Evolutionary conservation across 2,113 vertebrate species (phyloP), one percentile per base, ranked within the genome.

Genomic region (Ptilorrhoa leucosticta): DNA sequence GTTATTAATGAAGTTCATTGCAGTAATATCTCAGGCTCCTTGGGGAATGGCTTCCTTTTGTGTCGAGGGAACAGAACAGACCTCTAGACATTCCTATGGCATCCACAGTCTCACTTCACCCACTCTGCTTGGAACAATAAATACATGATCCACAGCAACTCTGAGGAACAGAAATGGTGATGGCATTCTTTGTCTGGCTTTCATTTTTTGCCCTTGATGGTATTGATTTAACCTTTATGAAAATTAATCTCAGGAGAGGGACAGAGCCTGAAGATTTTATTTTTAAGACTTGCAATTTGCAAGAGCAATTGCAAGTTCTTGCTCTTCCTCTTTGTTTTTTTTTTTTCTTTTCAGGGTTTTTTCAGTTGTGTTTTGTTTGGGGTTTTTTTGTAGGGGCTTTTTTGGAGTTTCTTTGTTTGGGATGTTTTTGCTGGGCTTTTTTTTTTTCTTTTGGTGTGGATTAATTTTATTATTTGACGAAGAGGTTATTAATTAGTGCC

Each of bases 171-270:
- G 51, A 63, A 73, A 80, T 44, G 30, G 56, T 91, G 92, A 69
- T 79, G 75, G 72, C 45, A 79, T 75, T 96, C 47, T 88, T 79
- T 80, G 48, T 81, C 47, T 28, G 31, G 50, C 53, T 93, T 88
- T 86, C 48, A 12, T 76, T 68, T 91, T 89, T 72, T 81, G n/a
- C 23, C 68, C 58, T 68, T 70, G 42, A 75, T 68, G 47, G 19
- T 92, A 93, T 81, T 90, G 86, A 94, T 89, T 81, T 70, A 89
- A 89, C 64, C 70, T 95, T 83, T 94, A 84, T 65, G 57, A 91
- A 96, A 89, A 96, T 94, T 93, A 92, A 75, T 91, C 86, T 95
- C 86, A 40, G 73, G 77, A 89, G 83, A 90, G 15, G 18, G 87
- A 69, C 23, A 84, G n/a, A 84, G 39, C 14, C 65, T 81, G 79